Conservation (phyloP, 2,888 invertebrate species). For the Andricus quercusramuli region DNA sequence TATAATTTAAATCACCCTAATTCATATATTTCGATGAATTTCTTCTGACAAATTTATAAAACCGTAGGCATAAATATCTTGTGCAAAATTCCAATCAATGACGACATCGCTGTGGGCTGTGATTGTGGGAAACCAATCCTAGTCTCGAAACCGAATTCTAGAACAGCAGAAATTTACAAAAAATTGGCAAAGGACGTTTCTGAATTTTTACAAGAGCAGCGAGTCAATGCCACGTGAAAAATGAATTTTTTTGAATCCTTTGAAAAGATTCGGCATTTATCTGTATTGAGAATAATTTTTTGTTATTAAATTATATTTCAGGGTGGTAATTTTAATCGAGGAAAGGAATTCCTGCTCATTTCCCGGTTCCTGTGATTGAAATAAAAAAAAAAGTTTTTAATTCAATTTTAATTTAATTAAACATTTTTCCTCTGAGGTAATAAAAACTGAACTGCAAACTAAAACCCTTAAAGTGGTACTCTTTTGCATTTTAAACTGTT, state of each 20-base stretch:
- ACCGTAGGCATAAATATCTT: conserved; percentile 81
- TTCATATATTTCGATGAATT: no score
- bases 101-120: conserved; percentile 84
- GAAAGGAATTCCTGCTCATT: no score
- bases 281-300: neutral
- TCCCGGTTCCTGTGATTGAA: no score
- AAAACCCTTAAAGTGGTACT: no score
- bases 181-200: conserved; percentile 69
- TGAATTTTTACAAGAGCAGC: conserved; percentile 65
- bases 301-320: conserved; percentile 12
- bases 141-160: conserved; percentile 83
- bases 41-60: neutral
- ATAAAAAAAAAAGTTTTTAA: no score
- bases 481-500: no score
- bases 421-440: no score
- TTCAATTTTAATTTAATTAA: no score
- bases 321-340: no score
- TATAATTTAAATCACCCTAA: no score
- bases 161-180: conserved; percentile 70
- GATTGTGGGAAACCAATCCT: conserved; percentile 89
- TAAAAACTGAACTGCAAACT: no score
- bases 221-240: conserved; percentile 46
- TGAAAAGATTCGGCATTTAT: neutral
- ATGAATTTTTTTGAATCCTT: neutral
- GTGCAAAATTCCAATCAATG: conserved; percentile 87